phyloP scores from a whole-genome alignment of 2,888 invertebrate species.

The Ypsolopha scabrella region DNA sequence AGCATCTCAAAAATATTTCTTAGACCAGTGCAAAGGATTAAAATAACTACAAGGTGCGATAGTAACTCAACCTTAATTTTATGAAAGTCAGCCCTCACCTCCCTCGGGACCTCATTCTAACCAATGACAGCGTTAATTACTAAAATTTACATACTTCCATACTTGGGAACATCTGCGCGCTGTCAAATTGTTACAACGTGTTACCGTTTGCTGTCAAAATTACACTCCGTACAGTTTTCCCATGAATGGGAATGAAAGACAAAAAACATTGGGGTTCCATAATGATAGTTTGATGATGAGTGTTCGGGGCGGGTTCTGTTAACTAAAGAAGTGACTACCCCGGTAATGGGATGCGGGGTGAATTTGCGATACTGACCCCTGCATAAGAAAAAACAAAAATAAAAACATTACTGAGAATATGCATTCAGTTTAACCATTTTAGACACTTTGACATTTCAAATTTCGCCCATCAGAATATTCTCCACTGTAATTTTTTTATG shows the following conservation, averaged over 20 bases:
- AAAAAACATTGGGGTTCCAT: slow-evolving; percentile 27
- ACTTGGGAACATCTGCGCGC: neutral
- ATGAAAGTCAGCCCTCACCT: no score
- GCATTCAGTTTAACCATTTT: no score
- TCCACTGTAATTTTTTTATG: no score
- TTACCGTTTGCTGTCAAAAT: neutral
- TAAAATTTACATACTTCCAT: no score
- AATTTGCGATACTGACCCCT: slow-evolving; percentile 1
- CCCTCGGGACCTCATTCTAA: no score
- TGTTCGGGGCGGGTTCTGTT: slow-evolving; percentile 11
- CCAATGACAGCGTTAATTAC: no score
- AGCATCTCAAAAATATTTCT: no score
- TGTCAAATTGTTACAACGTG: neutral
- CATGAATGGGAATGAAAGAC: slow-evolving; percentile 18
- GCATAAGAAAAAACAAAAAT: neutral
- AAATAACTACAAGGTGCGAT: neutral
- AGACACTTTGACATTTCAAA: no score
- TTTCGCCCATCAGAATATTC: no score
- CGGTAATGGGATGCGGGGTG: neutral
- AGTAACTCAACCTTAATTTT: no score
- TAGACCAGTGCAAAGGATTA: neutral
- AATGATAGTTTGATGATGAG: slow-evolving; percentile 39
- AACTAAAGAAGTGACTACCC: slow-evolving; percentile 2
- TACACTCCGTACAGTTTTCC: slow-evolving; percentile 1
- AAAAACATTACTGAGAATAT: no score